These are phyloP conservation scores for Peribatodes rhomboidaria DNA, from an alignment of 2,888 invertebrate species.

Conservation along the genomic window DNA sequence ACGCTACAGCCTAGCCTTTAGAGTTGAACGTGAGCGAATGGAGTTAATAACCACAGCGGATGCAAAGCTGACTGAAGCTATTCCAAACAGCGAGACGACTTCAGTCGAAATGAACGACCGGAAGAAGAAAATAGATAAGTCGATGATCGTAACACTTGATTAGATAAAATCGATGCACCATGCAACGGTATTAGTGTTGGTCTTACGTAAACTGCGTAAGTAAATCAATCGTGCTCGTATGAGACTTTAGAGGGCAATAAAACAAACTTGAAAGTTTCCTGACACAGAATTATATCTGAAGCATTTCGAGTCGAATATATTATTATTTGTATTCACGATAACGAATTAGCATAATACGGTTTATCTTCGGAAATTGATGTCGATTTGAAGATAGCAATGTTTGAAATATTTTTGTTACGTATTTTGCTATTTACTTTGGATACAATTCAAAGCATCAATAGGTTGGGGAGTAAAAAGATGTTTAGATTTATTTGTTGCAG, in stretches of 20 bases:
- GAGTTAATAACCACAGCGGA: slow-evolving; percentile 18
- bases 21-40: slow-evolving; percentile 18
- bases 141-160: slow-evolving; percentile 57
- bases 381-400: slow-evolving; percentile 1
- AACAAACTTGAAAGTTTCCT: slow-evolving; percentile 76
- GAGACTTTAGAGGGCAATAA: slow-evolving; percentile 75
- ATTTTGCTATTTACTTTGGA: too few relatives aligned
- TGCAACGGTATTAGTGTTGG: slow-evolving; percentile 52
- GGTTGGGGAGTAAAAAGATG: too few relatives aligned
- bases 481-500: too few relatives aligned
- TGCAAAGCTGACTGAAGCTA: slow-evolving; percentile 28
- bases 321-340: slow-evolving; percentile 56
- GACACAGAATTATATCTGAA: slow-evolving; percentile 69
- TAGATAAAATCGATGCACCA: slow-evolving; percentile 58
- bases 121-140: slow-evolving; percentile 47
- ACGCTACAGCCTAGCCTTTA: background rate
- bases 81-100: slow-evolving; percentile 14
- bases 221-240: slow-evolving; percentile 72
- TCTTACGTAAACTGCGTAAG: slow-evolving; percentile 57
- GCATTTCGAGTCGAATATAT: slow-evolving; percentile 59
- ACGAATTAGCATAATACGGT: slow-evolving; percentile 57
- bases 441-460: too few relatives aligned
- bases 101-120: slow-evolving; percentile 30
- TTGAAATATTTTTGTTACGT: too few relatives aligned
- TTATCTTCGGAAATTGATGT: slow-evolving; percentile 22